Percentiles rank a stretch among this genome's conserved stretches.
These are phyloP conservation scores for Carollia perspicillata DNA, from an alignment of 2,113 vertebrate genomes.

Conservation along the genomic window DNA sequence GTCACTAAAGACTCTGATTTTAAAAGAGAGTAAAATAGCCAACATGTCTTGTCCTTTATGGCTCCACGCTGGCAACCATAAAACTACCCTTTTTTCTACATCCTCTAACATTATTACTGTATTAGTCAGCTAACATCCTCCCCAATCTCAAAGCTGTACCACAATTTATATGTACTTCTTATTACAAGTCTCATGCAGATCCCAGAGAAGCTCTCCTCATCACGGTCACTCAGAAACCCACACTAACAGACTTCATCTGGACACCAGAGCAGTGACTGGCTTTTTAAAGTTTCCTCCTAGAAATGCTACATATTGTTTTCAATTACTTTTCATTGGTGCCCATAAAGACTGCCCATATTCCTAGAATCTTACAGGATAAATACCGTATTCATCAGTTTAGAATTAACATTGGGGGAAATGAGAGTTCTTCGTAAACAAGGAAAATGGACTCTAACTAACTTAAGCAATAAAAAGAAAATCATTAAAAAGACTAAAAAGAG, in stretches of 20 bases:
- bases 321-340: background rate
- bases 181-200: background rate
- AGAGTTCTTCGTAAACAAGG: background rate
- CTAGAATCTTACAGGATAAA: background rate
- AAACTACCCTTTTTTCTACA: conserved; percentile 10
- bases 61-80: background rate
- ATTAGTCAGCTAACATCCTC: background rate
- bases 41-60: background rate
- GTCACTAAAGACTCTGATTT: conserved; percentile 12
- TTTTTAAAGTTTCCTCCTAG: conserved; percentile 12
- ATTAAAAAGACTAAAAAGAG: conserved; percentile 17
- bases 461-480: conserved; percentile 28
- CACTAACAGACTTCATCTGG: background rate
- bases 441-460: background rate
- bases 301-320: conserved; percentile 20
- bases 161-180: background rate
- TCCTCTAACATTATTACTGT: background rate
- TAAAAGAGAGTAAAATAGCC: conserved; percentile 38
- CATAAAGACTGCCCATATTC: background rate
- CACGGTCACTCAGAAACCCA: background rate
- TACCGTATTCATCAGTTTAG: background rate
- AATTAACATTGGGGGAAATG: background rate
- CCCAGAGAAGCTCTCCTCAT: background rate
- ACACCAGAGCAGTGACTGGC: background rate
- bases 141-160: background rate